Evolutionary conservation across 2,113 vertebrate species (phyloP).

Genomic region (Excalfactoria chinensis): DNA sequence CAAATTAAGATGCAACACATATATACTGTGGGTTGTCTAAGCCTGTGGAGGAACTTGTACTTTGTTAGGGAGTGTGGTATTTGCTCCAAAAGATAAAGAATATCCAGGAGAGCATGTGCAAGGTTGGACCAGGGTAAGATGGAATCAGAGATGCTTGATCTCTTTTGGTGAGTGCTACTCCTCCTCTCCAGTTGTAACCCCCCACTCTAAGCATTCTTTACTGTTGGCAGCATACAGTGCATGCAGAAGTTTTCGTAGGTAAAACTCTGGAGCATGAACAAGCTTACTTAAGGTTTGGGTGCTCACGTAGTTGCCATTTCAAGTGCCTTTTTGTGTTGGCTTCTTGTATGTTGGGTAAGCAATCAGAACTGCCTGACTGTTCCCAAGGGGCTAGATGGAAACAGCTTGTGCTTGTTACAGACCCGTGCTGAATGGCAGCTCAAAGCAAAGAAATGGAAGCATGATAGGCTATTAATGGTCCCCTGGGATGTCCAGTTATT

Average conservation of each 20-base stretch:
- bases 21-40: not conserved
- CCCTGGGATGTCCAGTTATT: constrained; percentile 26
- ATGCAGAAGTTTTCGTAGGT: not conserved
- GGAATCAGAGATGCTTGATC: not conserved
- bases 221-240: not conserved
- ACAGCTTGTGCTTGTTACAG: not conserved
- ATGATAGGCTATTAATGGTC: constrained; percentile 35
- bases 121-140: not conserved
- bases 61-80: not conserved
- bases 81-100: not conserved
- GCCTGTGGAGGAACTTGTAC: not conserved
- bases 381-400: not conserved
- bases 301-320: not conserved
- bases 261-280: not conserved
- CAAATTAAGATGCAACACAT: not conserved
- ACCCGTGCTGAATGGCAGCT: not conserved
- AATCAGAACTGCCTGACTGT: not conserved
- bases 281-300: not conserved
- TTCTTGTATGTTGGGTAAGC: not conserved
- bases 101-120: not conserved
- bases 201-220: not conserved
- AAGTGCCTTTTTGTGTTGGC: not conserved
- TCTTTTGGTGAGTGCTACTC: not conserved
- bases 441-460: constrained; percentile 8
- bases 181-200: not conserved